These are phyloP conservation scores for Cephus cinctus DNA, from an alignment of 1,140 invertebrate species.

Conservation along the genomic window DNA sequence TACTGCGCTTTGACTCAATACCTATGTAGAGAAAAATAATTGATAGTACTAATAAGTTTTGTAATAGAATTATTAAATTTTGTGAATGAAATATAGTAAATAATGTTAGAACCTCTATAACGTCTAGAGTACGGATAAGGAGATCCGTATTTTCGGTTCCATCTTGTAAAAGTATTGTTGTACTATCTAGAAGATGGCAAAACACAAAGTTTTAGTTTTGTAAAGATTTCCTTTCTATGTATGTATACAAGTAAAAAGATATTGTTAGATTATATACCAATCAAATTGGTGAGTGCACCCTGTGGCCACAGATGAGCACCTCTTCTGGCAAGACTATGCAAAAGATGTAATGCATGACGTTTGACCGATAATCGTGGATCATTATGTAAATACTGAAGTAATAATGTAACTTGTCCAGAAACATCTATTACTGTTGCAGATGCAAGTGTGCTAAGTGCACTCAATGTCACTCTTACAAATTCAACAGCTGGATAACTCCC, in stretches of 20 bases:
- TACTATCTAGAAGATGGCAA: slow-evolving; percentile 47
- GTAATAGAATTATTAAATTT: slow-evolving; percentile 1
- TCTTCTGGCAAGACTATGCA: slow-evolving; percentile 73
- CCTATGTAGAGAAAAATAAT: slow-evolving; percentile 27
- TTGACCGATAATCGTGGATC: slow-evolving; percentile 74
- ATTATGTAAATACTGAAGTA: slow-evolving; percentile 57
- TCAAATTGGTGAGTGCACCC: slow-evolving; percentile 65
- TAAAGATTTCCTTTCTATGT: too few species aligned
- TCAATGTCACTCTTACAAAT: slow-evolving; percentile 83
- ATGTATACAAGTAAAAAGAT: too few species aligned
- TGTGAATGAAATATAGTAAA: background rate
- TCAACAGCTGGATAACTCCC: slow-evolving; percentile 85
- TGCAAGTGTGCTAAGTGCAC: slow-evolving; percentile 85
- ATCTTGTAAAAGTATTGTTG: slow-evolving; percentile 46
- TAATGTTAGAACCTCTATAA: slow-evolving; percentile 43
- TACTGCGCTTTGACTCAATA: slow-evolving; percentile 49
- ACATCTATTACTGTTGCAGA: slow-evolving; percentile 87
- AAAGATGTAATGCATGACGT: slow-evolving; percentile 69
- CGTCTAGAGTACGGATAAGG: slow-evolving; percentile 49
- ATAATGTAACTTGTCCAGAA: slow-evolving; percentile 75
- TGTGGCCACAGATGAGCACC: slow-evolving; percentile 82
- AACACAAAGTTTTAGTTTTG: too few species aligned
- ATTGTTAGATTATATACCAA: slow-evolving; percentile 40
- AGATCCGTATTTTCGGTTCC: slow-evolving; percentile 45
- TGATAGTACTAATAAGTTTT: slow-evolving; percentile 1